phyloP scores from a whole-genome alignment of 1,140 invertebrate genomes.

The Caerostris extrusa region DNA sequence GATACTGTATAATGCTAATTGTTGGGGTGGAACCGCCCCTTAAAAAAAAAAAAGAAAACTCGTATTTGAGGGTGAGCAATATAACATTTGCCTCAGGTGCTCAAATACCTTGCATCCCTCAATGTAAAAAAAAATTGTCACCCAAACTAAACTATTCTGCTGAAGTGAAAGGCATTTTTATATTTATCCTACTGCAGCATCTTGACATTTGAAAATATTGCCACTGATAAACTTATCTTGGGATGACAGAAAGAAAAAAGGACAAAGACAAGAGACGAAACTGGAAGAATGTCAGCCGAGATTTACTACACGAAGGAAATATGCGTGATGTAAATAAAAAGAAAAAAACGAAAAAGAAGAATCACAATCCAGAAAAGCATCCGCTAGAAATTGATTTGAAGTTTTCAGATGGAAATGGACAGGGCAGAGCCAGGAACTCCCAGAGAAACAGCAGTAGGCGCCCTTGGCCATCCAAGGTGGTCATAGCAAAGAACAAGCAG shows the following conservation, averaged over 20 bases:
- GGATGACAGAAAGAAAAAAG: background rate
- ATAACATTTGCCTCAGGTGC: too few species aligned
- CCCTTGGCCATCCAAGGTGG: conserved; percentile 32
- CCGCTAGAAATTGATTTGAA: background rate
- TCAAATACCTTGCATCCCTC: too few species aligned
- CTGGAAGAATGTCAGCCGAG: background rate
- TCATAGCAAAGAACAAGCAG: conserved; percentile 28
- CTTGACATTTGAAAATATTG: too few species aligned
- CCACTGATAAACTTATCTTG: background rate
- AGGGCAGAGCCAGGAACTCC: background rate
- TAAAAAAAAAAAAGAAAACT: too few species aligned
- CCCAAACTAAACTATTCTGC: too few species aligned
- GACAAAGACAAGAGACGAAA: background rate
- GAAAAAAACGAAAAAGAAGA: background rate
- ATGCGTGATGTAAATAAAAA: background rate
- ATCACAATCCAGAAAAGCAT: conserved; percentile 11
- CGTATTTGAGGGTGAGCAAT: too few species aligned
- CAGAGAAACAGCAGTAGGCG: conserved; percentile 14
- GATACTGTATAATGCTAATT: too few species aligned
- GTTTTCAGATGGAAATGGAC: conserved; percentile 16
- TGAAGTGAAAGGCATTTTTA: too few species aligned
- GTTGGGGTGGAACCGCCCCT: too few species aligned
- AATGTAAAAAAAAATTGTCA: too few species aligned
- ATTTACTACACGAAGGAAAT: background rate
- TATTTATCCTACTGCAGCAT: too few species aligned